Evolutionary conservation across 2,797 vertebrate genomes (phyloP), one percentile per base, ranked within the genome.

Genomic region (Myiothlypis coronata): DNA sequence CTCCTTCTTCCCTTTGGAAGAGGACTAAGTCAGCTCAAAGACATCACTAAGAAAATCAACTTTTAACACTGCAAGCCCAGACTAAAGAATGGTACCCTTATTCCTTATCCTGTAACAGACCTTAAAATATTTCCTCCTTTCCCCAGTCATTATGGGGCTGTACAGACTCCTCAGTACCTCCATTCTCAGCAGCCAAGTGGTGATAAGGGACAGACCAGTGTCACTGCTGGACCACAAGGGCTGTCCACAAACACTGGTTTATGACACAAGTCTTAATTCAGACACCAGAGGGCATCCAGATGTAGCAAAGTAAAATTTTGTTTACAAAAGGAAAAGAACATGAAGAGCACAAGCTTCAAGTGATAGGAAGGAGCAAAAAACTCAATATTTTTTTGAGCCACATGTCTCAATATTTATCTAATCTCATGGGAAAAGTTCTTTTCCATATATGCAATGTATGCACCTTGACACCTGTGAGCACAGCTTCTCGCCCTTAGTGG

Each of bases 281-380:
- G 55, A 89, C 87, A 52, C 56, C 76, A 93, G 92, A 83, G 88
- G 93, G 88, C 92, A 96, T 32, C 50, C 87, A 77, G 81, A 67
- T 22, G 44, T 22, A 89, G 72, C 24, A 72, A 77, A 77, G 43
- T 9, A 49, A 44, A 67, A 49, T 44, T 43, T 43, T 55, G 46
- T 56, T 56, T 35, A 35, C 44, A 47, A 27, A 1, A 52, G 17
- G 35, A 65, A 83, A 83, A 64, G 39, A 72, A 41, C 13, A 46
- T 0, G 5, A 68, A 61, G 13, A 84, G 24, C 24, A 75, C 57
- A 87, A 65, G 41, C 20, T 59, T 84, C 37, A 32, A 5, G 11
- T 3, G 12, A 61, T 1, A 63, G 34, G 18, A 85, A 5, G 59
- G 19, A 53, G n/a, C 23, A 70, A 50, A 65, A 8, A 41, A 17